Percentiles rank a stretch among this genome's conserved stretches.
phyloP scores from a whole-genome alignment of 2,888 invertebrate genomes.

The Meandrusa payeni region DNA sequence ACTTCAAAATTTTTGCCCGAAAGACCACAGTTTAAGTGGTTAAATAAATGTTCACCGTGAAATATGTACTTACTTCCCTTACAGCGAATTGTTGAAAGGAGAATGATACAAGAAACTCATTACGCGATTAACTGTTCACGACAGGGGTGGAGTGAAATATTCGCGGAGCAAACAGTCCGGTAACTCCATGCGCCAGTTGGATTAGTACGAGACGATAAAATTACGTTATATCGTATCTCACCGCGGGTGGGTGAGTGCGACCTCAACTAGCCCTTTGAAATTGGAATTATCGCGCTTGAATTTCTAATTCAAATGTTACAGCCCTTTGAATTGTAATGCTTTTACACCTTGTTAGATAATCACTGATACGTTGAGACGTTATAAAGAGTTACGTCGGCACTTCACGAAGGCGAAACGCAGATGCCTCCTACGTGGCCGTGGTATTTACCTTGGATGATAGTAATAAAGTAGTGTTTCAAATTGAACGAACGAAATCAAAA shows the following conservation, averaged over 20 bases:
- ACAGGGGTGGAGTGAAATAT: conserved; percentile 51
- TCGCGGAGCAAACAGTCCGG: conserved; percentile 44
- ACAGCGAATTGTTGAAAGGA: conserved; percentile 22
- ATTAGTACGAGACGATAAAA: conserved; percentile 49
- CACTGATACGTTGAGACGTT: too few relatives aligned
- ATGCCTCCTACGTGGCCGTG: too few relatives aligned
- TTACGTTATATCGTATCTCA: conserved; percentile 41
- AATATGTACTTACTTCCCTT: not conserved
- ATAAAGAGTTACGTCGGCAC: too few relatives aligned
- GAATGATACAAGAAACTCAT: conserved; percentile 47
- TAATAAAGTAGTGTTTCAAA: too few relatives aligned
- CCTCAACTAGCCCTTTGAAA: conserved; percentile 21
- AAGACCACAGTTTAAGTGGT: too few relatives aligned
- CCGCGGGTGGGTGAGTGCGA: conserved; percentile 41
- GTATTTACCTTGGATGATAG: too few relatives aligned
- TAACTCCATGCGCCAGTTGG: conserved; percentile 49
- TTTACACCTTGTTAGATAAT: too few relatives aligned
- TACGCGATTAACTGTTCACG: conserved; percentile 51
- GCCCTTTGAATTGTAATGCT: conserved; percentile 3
- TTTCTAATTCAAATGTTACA: conserved; percentile 25
- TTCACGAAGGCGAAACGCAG: too few relatives aligned
- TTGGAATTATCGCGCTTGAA: conserved; percentile 26
- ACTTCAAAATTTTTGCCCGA: too few relatives aligned
- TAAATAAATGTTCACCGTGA: too few relatives aligned
- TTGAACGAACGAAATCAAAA: too few relatives aligned